Evolutionary conservation across 2,888 invertebrate genomes (phyloP).

Genomic region (Drosophila mimetica): DNA sequence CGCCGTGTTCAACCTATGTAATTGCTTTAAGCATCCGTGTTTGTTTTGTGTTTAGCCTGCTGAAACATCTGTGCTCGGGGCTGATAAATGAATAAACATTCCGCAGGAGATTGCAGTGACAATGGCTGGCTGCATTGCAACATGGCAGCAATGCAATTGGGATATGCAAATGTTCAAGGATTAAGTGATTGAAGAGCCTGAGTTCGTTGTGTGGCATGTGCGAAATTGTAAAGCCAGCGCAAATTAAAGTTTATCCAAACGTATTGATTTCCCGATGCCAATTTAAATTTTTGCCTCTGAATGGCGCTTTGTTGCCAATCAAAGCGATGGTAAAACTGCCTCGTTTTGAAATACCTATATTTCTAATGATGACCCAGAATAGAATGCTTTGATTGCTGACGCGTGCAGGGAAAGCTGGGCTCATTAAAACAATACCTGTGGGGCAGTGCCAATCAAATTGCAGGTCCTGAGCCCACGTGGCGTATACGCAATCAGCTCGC

Average conservation of each 20-base stretch:
- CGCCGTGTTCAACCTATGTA: conserved; percentile 12
- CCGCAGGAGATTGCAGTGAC: conserved; percentile 8
- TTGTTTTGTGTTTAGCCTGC: conserved; percentile 5
- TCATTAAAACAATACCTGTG: conserved; percentile 26
- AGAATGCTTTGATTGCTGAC: conserved; percentile 21
- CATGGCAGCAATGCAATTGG: not conserved
- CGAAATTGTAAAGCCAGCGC: conserved; percentile 8
- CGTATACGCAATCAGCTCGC: no score
- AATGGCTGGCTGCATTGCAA: conserved; percentile 9
- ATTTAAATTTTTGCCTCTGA: conserved; percentile 6
- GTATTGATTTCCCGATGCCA: not conserved
- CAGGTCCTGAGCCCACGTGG: conserved; percentile 8
- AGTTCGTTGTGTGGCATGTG: not conserved
- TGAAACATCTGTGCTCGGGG: conserved; percentile 17
- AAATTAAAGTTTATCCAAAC: conserved; percentile 4
- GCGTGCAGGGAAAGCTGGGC: not conserved
- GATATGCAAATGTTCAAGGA: conserved; percentile 20
- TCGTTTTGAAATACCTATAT: not conserved
- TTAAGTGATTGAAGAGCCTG: conserved; percentile 6
- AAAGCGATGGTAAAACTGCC: not conserved
- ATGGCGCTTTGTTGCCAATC: conserved; percentile 1
- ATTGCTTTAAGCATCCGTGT: conserved; percentile 12
- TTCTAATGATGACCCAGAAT: conserved; percentile 8
- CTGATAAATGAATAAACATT: conserved; percentile 32
- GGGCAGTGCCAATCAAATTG: not conserved